Percentiles rank a stretch among this genome's conserved stretches.
These are phyloP conservation scores for Crematogaster levior DNA, from an alignment of 2,888 invertebrate genomes.

Conservation along the genomic window DNA sequence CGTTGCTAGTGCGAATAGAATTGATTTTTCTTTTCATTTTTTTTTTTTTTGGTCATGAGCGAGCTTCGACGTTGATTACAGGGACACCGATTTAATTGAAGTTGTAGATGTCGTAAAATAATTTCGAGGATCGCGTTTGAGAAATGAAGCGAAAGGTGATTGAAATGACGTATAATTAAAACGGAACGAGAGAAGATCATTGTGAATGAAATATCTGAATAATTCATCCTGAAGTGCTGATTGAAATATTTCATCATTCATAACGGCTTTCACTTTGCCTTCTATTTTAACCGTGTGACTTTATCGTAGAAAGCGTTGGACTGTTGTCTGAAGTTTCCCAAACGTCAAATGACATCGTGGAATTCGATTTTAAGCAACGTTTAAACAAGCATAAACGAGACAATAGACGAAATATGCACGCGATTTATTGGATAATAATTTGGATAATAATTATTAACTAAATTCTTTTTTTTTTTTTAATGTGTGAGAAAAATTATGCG, in stretches of 20 bases:
- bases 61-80: not conserved
- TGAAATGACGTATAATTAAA: not conserved
- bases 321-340: not conserved
- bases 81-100: not conserved
- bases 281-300: not conserved
- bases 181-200: not conserved
- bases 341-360: not conserved
- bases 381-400: constrained; percentile 15
- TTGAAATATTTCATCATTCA: constrained; percentile 7
- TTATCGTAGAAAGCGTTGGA: constrained; percentile 12
- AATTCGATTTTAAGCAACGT: not conserved
- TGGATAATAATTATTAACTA: not conserved
- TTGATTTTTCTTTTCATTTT: constrained; percentile 57
- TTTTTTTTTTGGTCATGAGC: not conserved
- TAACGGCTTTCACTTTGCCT: constrained; percentile 12
- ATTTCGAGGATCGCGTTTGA: not conserved
- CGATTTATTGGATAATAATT: not conserved
- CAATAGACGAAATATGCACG: not conserved
- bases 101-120: not conserved
- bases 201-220: constrained; percentile 4
- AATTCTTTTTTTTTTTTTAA: too few relatives aligned
- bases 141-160: not conserved
- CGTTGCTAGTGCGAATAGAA: constrained; percentile 78
- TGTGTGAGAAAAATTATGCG: not conserved
- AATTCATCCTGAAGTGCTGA: not conserved